Base-by-base conservation (phyloP, 2,797 vertebrate genomes). In the Phoxinus dragarum region DNA sequence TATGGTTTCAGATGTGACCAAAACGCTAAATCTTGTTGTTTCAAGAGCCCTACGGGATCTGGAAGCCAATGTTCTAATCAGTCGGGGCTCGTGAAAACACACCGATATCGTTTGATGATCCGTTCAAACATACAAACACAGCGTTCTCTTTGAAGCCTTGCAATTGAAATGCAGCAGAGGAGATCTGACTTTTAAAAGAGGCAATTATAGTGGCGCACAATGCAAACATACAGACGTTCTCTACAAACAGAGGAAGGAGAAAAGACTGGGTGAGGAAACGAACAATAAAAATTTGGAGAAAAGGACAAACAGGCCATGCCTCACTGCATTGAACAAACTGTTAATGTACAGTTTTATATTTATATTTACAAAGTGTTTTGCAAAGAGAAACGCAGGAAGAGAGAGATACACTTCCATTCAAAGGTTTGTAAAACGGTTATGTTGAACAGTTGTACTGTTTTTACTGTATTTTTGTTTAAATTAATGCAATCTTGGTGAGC, bases 131-230 rank as follows among this genome's bases (percentile, higher is more conserved):
- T 82, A 59, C 88, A 93, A 68, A 77, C 72, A 54, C 31, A 88
- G 88, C 69, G 89, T 91, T 93, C 93, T 93, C 94, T 96, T 95
- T 95, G 94, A 95, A 95, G 95, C 94, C 92, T 89, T 90, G 92
- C 88, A 69, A 94, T 95, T 95, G 91, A 95, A 93, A 95, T 95
- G 93, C 94, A 95, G 93, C 91, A 91, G 89, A 89, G 83, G 89
- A 89, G 88, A 92, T 89, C 92, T 92, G 89, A 93, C 93, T 94
- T 94, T 92, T 93, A 92, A 93, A 93, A 91, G 89, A 84, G 89
- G 80, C 89, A 88, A 92, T 90, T 91, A 88, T 61, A 87, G 88
- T 79, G 82, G 86, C 49, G 9, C 77, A 77, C 52, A 52, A 85
- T 83, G 49, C 61, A 78, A 86, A 83, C 47, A 71, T 67, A 84